A percentile compares a stretch with the other conserved stretches of the same genome.
phyloP scores from a whole-genome alignment of 2,888 invertebrate genomes.

The Caenorhabditis sp. region DNA sequence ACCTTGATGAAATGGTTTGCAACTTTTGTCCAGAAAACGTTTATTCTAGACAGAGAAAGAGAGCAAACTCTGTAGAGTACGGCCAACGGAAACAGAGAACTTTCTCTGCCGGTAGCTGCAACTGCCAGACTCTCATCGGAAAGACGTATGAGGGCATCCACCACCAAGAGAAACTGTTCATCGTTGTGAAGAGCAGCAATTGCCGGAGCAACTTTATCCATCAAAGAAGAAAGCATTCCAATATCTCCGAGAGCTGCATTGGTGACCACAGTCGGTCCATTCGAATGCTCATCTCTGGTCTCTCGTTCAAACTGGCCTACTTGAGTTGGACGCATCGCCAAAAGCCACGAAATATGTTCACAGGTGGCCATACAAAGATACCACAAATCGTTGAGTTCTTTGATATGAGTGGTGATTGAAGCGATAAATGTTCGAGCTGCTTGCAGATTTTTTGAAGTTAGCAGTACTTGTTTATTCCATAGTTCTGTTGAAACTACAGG shows the following conservation, averaged over 20 bases:
- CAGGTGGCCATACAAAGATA: constrained; percentile 93
- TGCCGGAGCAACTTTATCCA: constrained; percentile 69
- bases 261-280: constrained; percentile 63
- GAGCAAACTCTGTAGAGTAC: constrained; percentile 62
- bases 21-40: constrained; percentile 64
- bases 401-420: constrained; percentile 58
- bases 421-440: constrained; percentile 93
- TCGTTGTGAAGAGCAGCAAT: constrained; percentile 50
- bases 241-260: constrained; percentile 69
- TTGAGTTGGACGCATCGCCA: constrained; percentile 95
- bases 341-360: constrained; percentile 93
- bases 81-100: constrained; percentile 68
- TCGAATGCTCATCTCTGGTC: constrained; percentile 58
- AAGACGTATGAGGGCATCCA: constrained; percentile 62
- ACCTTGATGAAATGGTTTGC: constrained; percentile 67
- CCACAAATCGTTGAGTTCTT: constrained; percentile 51
- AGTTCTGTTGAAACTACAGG: constrained; percentile 84
- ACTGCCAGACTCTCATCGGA: constrained; percentile 73
- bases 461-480: constrained; percentile 94
- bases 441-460: constrained; percentile 97
- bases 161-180: constrained; percentile 17
- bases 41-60: constrained; percentile 44
- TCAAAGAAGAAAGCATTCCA: constrained; percentile 60
- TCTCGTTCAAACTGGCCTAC: constrained; percentile 88
- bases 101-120: constrained; percentile 68